A percentile compares a stretch with the other conserved stretches of the same genome.
phyloP scores from a whole-genome alignment of 2,113 vertebrate genomes.

The Catharus bicknelli region DNA sequence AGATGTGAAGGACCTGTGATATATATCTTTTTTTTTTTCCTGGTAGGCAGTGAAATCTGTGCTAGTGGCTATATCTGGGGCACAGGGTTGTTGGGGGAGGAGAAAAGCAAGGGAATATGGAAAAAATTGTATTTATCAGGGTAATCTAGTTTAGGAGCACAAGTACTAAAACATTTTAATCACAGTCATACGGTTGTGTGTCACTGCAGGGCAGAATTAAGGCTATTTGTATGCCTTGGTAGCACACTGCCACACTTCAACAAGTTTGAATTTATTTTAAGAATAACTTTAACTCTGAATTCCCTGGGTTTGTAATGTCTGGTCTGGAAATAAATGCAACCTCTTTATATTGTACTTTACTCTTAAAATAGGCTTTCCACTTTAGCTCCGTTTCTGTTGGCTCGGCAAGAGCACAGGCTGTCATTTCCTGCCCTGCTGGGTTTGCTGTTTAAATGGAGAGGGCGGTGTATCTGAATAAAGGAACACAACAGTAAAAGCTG shows the following conservation, averaged over 20 bases:
- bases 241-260: slow-evolving; percentile 33
- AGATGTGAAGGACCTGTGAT: slow-evolving; percentile 1
- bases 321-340: slow-evolving; percentile 1
- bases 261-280: slow-evolving; percentile 44
- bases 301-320: neutral
- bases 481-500: neutral
- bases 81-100: neutral
- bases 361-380: slow-evolving; percentile 19
- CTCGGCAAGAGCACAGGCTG: neutral
- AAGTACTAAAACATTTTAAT: slow-evolving; percentile 49
- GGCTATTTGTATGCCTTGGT: slow-evolving; percentile 28
- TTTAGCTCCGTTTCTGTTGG: slow-evolving; percentile 4
- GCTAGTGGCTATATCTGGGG: slow-evolving; percentile 1
- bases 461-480: neutral
- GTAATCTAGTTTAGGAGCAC: slow-evolving; percentile 26
- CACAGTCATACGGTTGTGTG: slow-evolving; percentile 21
- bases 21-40: neutral
- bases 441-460: slow-evolving; percentile 1
- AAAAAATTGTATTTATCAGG: slow-evolving; percentile 23
- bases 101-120: neutral
- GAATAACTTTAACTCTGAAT: slow-evolving; percentile 38
- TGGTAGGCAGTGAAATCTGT: slow-evolving; percentile 10
- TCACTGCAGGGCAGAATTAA: slow-evolving; percentile 40
- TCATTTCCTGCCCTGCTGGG: slow-evolving; percentile 7
- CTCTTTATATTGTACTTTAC: neutral